These are phyloP conservation scores for Oostethus manadensis DNA, from an alignment of 2,113 vertebrate genomes.

Conservation along the genomic window DNA sequence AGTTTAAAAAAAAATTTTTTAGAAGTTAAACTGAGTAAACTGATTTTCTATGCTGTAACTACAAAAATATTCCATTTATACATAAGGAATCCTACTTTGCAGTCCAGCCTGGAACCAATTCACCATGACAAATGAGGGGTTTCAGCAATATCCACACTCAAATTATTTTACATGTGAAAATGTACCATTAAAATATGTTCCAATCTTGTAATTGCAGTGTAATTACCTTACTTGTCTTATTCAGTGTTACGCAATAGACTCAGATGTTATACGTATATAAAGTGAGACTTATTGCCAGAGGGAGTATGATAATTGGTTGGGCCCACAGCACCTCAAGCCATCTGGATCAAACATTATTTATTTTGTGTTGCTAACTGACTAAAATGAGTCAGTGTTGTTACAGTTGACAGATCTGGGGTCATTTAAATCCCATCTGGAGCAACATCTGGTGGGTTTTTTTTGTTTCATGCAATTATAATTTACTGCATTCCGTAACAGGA, in stretches of 20 bases:
- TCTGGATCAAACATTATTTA: background rate
- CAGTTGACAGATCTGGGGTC: slow-evolving; percentile 17
- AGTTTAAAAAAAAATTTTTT: too few species aligned
- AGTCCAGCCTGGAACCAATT: too few species aligned
- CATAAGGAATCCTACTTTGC: too few species aligned
- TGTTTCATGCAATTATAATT: slow-evolving; percentile 40
- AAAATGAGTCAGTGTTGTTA: slow-evolving; percentile 17
- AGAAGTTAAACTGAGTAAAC: too few species aligned
- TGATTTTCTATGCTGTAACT: too few species aligned
- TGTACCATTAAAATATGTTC: too few species aligned
- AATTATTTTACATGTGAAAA: too few species aligned
- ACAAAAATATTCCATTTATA: too few species aligned
- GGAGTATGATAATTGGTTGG: background rate
- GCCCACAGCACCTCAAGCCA: too few species aligned
- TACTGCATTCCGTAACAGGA: slow-evolving; percentile 28
- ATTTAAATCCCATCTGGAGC: slow-evolving; percentile 47
- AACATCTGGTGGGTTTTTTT: too few species aligned
- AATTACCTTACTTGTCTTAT: background rate
- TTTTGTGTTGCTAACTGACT: background rate
- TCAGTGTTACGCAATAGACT: background rate
- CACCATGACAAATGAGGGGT: too few species aligned
- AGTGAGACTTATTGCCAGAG: background rate
- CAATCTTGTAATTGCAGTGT: background rate
- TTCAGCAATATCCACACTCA: too few species aligned
- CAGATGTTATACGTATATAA: background rate